A percentile compares a stretch with the other conserved stretches of the same genome.
Evolutionary conservation across 2,888 invertebrate genomes (phyloP).

Genomic region (Panzeria rudis): DNA sequence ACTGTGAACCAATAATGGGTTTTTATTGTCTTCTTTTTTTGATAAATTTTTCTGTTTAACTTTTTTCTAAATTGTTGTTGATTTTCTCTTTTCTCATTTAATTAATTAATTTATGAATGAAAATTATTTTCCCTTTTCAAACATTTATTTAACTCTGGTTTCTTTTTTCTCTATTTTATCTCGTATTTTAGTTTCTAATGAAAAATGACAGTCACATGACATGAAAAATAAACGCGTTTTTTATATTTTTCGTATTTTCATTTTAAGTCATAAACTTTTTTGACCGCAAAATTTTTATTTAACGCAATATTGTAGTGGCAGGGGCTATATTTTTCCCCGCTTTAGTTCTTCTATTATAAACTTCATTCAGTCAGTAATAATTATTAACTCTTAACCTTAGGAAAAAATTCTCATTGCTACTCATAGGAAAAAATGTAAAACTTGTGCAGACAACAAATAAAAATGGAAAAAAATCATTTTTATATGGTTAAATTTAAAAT

Average conservation of each 20-base stretch:
- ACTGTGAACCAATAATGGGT: conserved; percentile 75
- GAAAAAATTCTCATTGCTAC: neutral
- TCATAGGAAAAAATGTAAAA: conserved; percentile 37
- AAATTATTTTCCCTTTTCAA: conserved; percentile 63
- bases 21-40: conserved; percentile 75
- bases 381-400: conserved; percentile 64
- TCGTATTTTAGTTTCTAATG: conserved; percentile 70
- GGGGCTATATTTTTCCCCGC: conserved; percentile 9
- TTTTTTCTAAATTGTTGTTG: conserved; percentile 56
- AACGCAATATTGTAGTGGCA: conserved; percentile 10
- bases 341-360: conserved; percentile 55
- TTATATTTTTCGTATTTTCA: conserved; percentile 9
- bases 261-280: conserved; percentile 63
- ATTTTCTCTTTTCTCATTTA: conserved; percentile 73
- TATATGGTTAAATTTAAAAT: conserved; percentile 24
- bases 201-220: conserved; percentile 74
- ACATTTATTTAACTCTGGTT: conserved; percentile 66
- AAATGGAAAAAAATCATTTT: conserved; percentile 39
- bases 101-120: conserved; percentile 80
- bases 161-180: neutral
- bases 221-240: conserved; percentile 61
- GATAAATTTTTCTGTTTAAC: conserved; percentile 37
- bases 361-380: conserved; percentile 60
- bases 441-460: conserved; percentile 53
- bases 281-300: conserved; percentile 58